Evolutionary conservation across 2,888 invertebrate genomes (phyloP).

Genomic region (Ectemnius cavifrons): DNA sequence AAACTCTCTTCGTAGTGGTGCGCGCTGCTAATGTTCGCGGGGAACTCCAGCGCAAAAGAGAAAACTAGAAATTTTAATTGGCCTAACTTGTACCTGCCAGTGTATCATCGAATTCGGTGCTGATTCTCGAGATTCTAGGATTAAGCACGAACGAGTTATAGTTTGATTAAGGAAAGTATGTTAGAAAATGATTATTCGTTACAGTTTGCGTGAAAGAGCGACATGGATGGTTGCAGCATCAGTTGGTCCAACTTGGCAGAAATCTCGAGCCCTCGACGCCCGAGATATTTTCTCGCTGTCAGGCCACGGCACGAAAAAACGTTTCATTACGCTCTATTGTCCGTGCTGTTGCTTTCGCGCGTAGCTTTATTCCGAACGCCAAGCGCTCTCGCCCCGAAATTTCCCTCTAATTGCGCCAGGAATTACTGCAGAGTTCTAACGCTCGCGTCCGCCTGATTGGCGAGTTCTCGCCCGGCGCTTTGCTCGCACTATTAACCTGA

Average conservation of each 20-base stretch:
- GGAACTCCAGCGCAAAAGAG: no score
- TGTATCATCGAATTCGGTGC: no score
- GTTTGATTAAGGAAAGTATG: no score
- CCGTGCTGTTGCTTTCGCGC: slow-evolving; percentile 28
- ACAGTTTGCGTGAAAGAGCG: no score
- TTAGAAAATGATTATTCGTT: no score
- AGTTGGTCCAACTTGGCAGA: no score
- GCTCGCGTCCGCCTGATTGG: slow-evolving; percentile 26
- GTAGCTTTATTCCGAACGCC: slow-evolving; percentile 32
- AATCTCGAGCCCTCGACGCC: not conserved
- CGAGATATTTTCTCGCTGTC: slow-evolving; percentile 10
- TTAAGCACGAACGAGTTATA: no score
- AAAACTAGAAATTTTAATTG: no score
- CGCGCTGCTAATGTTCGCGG: no score
- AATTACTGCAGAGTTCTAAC: slow-evolving; percentile 59
- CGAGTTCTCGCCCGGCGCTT: not conserved
- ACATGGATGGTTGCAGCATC: no score
- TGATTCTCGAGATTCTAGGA: no score
- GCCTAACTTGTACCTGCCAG: no score
- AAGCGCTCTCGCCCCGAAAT: slow-evolving; percentile 38
- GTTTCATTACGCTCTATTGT: slow-evolving; percentile 53
- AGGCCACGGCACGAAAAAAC: slow-evolving; percentile 22
- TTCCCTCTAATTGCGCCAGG: slow-evolving; percentile 56
- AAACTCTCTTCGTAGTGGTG: not conserved
- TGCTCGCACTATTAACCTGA: not conserved